These are phyloP conservation scores for Sciurus carolinensis DNA, from an alignment of 2,797 vertebrate genomes.

Conservation along the genomic window DNA sequence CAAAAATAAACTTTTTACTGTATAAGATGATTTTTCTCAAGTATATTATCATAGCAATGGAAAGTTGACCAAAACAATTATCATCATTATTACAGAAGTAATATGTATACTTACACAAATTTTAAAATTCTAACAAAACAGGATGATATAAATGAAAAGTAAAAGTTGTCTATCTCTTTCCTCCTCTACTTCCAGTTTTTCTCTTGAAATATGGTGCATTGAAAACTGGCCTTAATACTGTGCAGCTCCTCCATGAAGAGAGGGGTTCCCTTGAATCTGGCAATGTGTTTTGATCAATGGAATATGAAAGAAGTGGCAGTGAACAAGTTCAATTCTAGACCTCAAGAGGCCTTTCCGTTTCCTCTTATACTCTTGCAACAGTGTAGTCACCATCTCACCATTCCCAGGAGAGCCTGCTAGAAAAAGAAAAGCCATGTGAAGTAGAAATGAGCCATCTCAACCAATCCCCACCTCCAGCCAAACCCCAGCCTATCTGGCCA, in stretches of 20 bases:
- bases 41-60: too few relatives aligned
- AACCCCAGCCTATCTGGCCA: neutral
- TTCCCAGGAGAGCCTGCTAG: neutral
- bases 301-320: neutral
- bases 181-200: neutral
- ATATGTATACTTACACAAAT: neutral
- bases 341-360: neutral
- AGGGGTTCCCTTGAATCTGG: neutral
- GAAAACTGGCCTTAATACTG: neutral
- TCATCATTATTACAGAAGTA: neutral
- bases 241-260: neutral
- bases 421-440: neutral
- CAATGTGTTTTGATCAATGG: neutral
- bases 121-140: conserved; percentile 3
- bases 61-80: too few relatives aligned
- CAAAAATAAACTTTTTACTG: too few relatives aligned
- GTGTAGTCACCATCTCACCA: too few relatives aligned
- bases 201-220: neutral
- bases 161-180: neutral
- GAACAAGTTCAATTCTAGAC: neutral
- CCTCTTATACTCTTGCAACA: neutral
- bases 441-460: neutral
- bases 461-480: neutral
- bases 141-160: neutral
- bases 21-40: too few relatives aligned